Evolutionary conservation across 53 echinoderm and acorn worm species (phyloP), one percentile per base, ranked within the genome.

Genomic region (Henricia sp.): DNA sequence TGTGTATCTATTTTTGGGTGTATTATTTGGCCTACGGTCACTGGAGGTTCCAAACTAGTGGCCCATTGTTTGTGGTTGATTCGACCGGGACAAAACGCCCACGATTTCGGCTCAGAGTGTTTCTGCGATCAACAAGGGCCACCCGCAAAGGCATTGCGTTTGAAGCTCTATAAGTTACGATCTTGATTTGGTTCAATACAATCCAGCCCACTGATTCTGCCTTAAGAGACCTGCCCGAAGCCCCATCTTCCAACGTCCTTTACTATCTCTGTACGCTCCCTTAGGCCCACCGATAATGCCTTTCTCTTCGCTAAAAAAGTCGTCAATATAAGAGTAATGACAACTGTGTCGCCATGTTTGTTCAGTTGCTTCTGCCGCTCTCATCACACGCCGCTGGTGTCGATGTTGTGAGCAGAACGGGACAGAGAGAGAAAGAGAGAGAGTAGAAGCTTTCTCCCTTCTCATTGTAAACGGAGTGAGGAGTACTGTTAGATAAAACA

Each of bases 71-170:
- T 64, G 46, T 33, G 80, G 63, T 60, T 33, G 33, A 43, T 64
- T 80, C 46, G 80, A 41, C 60, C 80, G 50, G 80, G 21, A 80
- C 64, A 80, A n/a, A 80, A 80, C 44, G 64, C 43, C 50, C 21
- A 19, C 64, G 63, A 80, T 80, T 64, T 44, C 44, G 46, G 29
- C 10, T 80, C n/a, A n/a, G 63, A 80, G 64, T 80, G 65, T 43
- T 50, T 40, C n/a, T 21, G 48, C 64, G 80, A 80, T 80, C 80
- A 80, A 63, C 64, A 63, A 57, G 64, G 32, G 80, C 80, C 80
- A 50, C 80, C 80, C 64, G 80, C 64, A 63, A 80, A 80, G 64
- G 80, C 64, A 64, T 80, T 80, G 64, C 80, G 34, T 80, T 80
- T 34, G 63, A 62, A 64, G 80, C 29, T 71, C 9, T 16, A 48